Evolutionary conservation across 1,140 invertebrate genomes (phyloP), one percentile per base, ranked within the genome.

Genomic region (Chymomyza costata): DNA sequence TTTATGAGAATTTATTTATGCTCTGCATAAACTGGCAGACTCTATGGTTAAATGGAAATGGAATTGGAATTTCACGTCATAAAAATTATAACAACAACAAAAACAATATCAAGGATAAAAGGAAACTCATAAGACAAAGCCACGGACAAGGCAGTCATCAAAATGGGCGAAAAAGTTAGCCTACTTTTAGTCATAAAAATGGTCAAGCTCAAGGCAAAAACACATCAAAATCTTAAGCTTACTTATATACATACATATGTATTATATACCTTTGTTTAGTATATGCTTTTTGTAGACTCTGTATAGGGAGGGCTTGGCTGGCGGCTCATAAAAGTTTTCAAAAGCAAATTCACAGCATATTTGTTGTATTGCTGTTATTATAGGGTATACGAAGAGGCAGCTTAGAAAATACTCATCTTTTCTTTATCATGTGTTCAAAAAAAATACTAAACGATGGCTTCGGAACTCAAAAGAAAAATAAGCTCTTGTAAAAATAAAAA

Each of bases 141-240:
- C 10, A 28, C 25, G 5, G 25, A 5, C 25, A 28, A 5, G 5
- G 25, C 25, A 44, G 48, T 44, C 45, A 53, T 47, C 55, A 52
- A 48, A 47, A 63, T 61, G 53, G 31, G 18, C 30, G 44, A 32
- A 11, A n/a, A 18, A 32, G 10, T 41, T 18, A 11, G 41, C 41
- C 38, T 44, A 46, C 49, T 55, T 59, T 56, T 65, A 50, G 41
- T 61, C 62, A 65, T 65, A 65, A 65, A 65, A 65, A 41, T 50
- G 62, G 62, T 65, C 62, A 65, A 65, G 49, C 51, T 44, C 50
- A 54, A 47, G 56, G 30, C 37, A 54, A 8, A 43, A 15, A 38
- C n/a, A 19, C 18, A 32, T 7, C 2, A 8, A 18, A 6, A n/a
- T n/a, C n/a, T n/a, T n/a, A n/a, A n/a, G n/a, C 19, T 11, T 10